A percentile compares a stretch with the other conserved stretches of the same genome.
Evolutionary conservation across 2,113 vertebrate genomes (phyloP).

Genomic region (Oryzias melastigma): DNA sequence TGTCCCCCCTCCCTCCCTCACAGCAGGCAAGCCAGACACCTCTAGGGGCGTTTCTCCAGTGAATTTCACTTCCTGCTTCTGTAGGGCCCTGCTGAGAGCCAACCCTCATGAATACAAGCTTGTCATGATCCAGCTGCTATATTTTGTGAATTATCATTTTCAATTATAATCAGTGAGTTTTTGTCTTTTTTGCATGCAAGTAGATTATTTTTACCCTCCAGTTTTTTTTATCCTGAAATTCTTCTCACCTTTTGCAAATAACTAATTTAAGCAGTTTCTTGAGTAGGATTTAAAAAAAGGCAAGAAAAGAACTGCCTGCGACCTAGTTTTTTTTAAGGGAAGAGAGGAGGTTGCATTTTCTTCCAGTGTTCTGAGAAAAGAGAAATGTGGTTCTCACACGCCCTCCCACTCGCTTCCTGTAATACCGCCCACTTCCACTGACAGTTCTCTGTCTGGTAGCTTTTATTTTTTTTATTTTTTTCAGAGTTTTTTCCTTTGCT

Average conservation of each 20-base stretch:
- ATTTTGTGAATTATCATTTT: slow-evolving; percentile 48
- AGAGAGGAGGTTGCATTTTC: slow-evolving; percentile 69
- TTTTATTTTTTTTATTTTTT: slow-evolving; percentile 49
- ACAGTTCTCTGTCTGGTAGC: slow-evolving; percentile 66
- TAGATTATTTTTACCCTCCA: slow-evolving; percentile 18
- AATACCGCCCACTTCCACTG: slow-evolving; percentile 79
- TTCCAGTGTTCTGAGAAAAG: slow-evolving; percentile 70
- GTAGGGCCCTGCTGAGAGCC: slow-evolving; percentile 55
- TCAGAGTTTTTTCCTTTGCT: slow-evolving; percentile 20
- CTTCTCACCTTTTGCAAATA: slow-evolving; percentile 18
- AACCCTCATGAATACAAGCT: slow-evolving; percentile 55
- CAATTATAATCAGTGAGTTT: slow-evolving; percentile 40
- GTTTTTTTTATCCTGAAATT: background rate
- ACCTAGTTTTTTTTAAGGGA: slow-evolving; percentile 71
- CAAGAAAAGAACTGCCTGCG: slow-evolving; percentile 59
- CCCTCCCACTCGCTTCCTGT: slow-evolving; percentile 80
- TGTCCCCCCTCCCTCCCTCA: slow-evolving; percentile 45
- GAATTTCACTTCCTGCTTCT: slow-evolving; percentile 73
- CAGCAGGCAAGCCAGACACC: slow-evolving; percentile 54
- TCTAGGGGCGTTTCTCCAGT: slow-evolving; percentile 74
- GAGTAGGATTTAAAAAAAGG: slow-evolving; percentile 10
- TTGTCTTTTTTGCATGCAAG: slow-evolving; percentile 33
- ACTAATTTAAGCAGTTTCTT: slow-evolving; percentile 17
- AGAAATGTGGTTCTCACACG: slow-evolving; percentile 80
- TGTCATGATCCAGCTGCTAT: slow-evolving; percentile 59